Evolutionary conservation across 2,113 vertebrate genomes (phyloP).

Genomic region (Xiphophorus hellerii): DNA sequence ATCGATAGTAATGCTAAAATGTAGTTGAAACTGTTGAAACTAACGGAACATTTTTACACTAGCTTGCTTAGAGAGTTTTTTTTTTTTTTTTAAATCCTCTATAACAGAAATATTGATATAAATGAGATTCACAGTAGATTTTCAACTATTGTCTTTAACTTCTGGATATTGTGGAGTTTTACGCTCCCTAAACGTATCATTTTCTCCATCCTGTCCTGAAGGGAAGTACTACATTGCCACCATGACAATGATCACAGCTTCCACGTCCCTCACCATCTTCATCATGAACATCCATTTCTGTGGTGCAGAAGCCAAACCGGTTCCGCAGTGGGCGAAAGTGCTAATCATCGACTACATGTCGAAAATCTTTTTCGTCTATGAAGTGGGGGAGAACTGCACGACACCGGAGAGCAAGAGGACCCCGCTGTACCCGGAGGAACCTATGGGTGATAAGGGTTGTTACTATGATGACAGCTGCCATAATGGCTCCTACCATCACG

Average conservation of each 20-base stretch:
- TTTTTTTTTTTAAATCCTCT: neutral
- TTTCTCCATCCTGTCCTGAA: conserved; percentile 56
- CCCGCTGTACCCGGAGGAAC: conserved; percentile 70
- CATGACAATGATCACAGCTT: conserved; percentile 99
- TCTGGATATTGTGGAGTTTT: neutral
- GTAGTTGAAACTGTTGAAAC: no score
- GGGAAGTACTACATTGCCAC: conserved; percentile 99
- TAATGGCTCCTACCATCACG: conserved; percentile 39
- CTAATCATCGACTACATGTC: conserved; percentile 97
- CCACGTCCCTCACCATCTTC: conserved; percentile 95
- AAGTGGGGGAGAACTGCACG: conserved; percentile 94
- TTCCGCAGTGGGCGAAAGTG: conserved; percentile 95
- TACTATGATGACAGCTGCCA: conserved; percentile 39
- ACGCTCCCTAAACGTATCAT: neutral
- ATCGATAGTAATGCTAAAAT: no score
- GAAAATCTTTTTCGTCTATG: conserved; percentile 93
- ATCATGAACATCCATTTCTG: conserved; percentile 99
- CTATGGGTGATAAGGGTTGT: conserved; percentile 34
- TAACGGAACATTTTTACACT: neutral
- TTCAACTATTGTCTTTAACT: neutral
- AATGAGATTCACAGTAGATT: neutral
- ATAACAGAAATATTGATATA: neutral
- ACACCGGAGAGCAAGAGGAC: conserved; percentile 73
- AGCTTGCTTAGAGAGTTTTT: neutral
- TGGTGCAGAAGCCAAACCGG: conserved; percentile 93